Base-by-base conservation (phyloP, 2,797 vertebrate genomes). In the Tadarida brasiliensis region DNA sequence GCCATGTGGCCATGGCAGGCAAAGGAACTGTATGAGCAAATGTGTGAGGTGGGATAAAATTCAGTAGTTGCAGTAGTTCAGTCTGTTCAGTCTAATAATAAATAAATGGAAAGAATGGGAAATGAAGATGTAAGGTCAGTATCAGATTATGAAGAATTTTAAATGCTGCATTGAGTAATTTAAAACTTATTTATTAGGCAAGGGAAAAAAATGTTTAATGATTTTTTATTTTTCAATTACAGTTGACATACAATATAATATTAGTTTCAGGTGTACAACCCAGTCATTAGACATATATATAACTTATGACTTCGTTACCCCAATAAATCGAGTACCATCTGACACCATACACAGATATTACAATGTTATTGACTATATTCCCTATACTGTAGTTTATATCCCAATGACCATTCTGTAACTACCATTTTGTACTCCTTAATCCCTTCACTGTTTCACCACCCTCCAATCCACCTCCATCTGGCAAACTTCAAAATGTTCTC, bases 111-210 rank as follows among this genome's bases (percentile, higher is more conserved):
- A 74, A 71, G 14, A 35, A 74, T 33, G 15, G 11, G 10, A 80
- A 74, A 74, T 87, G 8, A 30, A 28, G 51, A 39, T 74, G 3
- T 33, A 91, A 63, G 19, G 9, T 24, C 6, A 63, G 47, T 91
- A 65, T 89, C 47, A 77, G n/a, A 63, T 54, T 39, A 81, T 70
- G 24, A 80, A 81, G 6, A 63, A 12, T 70, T 93, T 90, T 49
- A 91, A 81, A 76, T 83, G 7, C 3, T 35, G 33, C 11, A 65
- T 3, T 57, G 35, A 49, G 1, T 76, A 87, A 78, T 80, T 59
- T 56, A 49, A 90, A 54, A 28, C 24, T 19, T 74, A 35, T 71
- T 97, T 2, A 61, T 78, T 94, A 85, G 24, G 16, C 70, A 86
- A 83, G 6, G 39, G 22, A 56, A 87, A 24, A 4, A 56, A 56